Evolutionary conservation across 2,888 invertebrate genomes (phyloP), one percentile per base, ranked within the genome.

Genomic region (Cactoblastis cactorum): DNA sequence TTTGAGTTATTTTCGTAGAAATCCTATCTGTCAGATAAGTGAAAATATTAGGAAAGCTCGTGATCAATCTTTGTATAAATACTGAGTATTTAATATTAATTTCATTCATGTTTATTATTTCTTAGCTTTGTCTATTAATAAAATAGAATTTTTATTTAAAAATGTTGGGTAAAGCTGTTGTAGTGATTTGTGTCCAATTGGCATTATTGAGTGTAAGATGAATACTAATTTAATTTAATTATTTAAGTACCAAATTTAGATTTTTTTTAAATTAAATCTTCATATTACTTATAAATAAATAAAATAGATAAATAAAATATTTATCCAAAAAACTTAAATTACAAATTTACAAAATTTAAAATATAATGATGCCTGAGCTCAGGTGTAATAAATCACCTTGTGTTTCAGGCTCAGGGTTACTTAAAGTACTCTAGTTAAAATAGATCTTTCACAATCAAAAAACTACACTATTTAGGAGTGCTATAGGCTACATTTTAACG

Each of bases 181-280:
- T 51, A n/a, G 17, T 54, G 12, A 47, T 59, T 39, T 61, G 54
- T 49, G 12, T 57, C 2, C 51, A 49, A 14, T 38, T 61, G 37
- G 59, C 53, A 6, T 9, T 59, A 0, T 55, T 58, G 15, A 59
- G 55, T 54, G 63, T 63, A 54, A 63, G 61, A n/a, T n/a, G n/a
- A n/a, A n/a, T n/a, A n/a, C n/a, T n/a, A n/a, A n/a, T n/a, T n/a
- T 61, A 41, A 43, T 22, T 24, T 53, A 32, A 39, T 19, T 49
- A 1, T 14, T 53, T 51, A 6, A 43, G 22, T 4, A 4, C 22
- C 22, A 22, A 22, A 3, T 22, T 22, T 6, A 4, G 22, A 22
- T 6, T 22, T 22, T 22, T 22, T 22, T 22, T 3, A 22, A 22
- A 22, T 4, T 22, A 22, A 4, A 22, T 22, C 3, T 22, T 6